Base-by-base conservation (phyloP, 2,797 vertebrate species). In the Zenarchopterus dispar region DNA sequence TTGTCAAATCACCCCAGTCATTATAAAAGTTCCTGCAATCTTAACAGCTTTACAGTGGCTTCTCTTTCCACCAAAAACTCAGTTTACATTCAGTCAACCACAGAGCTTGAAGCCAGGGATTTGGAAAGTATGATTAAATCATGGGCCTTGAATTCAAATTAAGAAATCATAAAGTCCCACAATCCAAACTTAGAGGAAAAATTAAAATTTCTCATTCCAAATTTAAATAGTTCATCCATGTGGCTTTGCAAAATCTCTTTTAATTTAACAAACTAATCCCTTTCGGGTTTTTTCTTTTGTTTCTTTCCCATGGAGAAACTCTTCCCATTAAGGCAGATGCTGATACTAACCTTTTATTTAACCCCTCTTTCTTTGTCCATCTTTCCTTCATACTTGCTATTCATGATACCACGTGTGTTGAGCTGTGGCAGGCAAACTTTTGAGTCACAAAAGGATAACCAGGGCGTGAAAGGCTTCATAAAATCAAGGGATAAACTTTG, bases 401-500 rank as follows among this genome's bases (percentile, higher is more conserved):
- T 50, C 64, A 75, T 44, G 70, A 73, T 57, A 73, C 78, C 65
- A 70, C 61, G 63, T 31, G 1, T 61, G 78, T 47, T 50, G 44
- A 39, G 11, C 52, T n/a, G 69, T 71, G 23, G 36, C 61, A 73
- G 59, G 67, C 72, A 72, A 66, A 79, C 67, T 62, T 69, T 59
- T 11, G 46, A 69, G 55, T 67, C 46, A 50, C 51, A 44, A 78
- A 16, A 63, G 77, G 70, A 72, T 62, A 72, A 71, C 70, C 39
- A 6, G 16, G 41, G 13, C 22, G 51, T 1, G 28, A 50, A 77
- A 5, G 71, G 23, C 67, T 39, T 39, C 58, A 22, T 62, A 58
- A 78, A 80, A 66, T 42, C 70, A 73, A 77, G 49, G 41, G 67
- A 70, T 78, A 57, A 78, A 80, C 81, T 78, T 73, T 82, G 74